Evolutionary conservation across 2,797 vertebrate genomes (phyloP).

Genomic region (Petrocephalus sullivani): DNA sequence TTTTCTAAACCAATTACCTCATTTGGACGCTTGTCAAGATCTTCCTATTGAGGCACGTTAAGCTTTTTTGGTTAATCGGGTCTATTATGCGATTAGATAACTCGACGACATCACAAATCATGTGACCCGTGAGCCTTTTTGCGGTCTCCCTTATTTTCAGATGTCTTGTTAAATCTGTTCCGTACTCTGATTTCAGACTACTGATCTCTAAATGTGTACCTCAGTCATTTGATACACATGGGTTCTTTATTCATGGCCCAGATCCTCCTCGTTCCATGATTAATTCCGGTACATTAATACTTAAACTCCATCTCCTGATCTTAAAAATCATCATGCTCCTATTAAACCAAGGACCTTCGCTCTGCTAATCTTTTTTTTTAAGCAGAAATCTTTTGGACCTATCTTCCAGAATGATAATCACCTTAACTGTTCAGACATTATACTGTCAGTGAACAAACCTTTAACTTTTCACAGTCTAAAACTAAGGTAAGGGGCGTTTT

Average conservation of each 20-base stretch:
- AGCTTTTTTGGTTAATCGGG: background rate
- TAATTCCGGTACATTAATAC: background rate
- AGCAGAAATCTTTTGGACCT: background rate
- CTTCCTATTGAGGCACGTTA: background rate
- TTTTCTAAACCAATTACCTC: background rate
- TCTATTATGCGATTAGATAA: constrained; percentile 1
- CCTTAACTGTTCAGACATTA: background rate
- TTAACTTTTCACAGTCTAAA: background rate
- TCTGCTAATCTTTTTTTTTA: background rate
- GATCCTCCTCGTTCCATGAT: background rate
- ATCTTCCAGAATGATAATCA: constrained; percentile 2
- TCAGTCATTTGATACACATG: constrained; percentile 2
- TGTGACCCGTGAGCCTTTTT: background rate
- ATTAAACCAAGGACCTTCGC: background rate
- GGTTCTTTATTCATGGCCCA: background rate
- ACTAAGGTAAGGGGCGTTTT: background rate
- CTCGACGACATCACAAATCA: background rate
- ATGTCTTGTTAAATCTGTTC: background rate
- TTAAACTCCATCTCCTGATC: background rate
- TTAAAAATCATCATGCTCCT: background rate
- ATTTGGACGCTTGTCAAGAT: background rate
- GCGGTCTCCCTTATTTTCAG: background rate
- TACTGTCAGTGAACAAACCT: background rate
- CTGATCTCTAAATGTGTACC: constrained; percentile 2
- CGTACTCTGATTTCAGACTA: background rate